Conservation (phyloP, 2,888 invertebrate species). For the Elegia similella region DNA sequence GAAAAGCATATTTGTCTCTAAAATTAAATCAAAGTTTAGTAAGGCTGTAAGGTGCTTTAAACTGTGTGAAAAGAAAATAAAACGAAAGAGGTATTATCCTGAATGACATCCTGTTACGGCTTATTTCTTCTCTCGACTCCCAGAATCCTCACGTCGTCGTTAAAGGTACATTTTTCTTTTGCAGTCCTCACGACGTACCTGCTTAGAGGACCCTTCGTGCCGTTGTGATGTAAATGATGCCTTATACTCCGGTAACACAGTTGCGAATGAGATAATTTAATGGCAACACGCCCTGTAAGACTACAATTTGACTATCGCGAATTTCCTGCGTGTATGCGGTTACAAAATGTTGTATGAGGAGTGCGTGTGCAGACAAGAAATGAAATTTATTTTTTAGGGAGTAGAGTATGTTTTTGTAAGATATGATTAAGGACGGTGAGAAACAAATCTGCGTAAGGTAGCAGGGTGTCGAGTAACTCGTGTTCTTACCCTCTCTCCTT, state of each 20-base stretch:
- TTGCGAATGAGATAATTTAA: slow-evolving; percentile 77
- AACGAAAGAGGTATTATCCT: slow-evolving; percentile 74
- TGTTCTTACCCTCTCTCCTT: slow-evolving; percentile 81
- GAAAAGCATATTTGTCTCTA: background rate
- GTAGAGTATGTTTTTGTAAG: slow-evolving; percentile 60
- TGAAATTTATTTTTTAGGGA: slow-evolving; percentile 47
- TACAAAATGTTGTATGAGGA: slow-evolving; percentile 59
- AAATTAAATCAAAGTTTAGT: slow-evolving; percentile 12
- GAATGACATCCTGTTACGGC: slow-evolving; percentile 79
- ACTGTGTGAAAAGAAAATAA: slow-evolving; percentile 61
- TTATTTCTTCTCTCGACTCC: slow-evolving; percentile 75
- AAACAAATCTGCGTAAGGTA: slow-evolving; percentile 81
- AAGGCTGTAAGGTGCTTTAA: slow-evolving; percentile 37
- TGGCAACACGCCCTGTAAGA: slow-evolving; percentile 74
- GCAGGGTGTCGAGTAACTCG: slow-evolving; percentile 81
- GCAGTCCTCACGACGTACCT: slow-evolving; percentile 73
- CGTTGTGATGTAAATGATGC: slow-evolving; percentile 65
- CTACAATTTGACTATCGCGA: slow-evolving; percentile 82
- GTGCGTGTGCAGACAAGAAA: slow-evolving; percentile 44
- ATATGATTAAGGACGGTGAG: slow-evolving; percentile 53
- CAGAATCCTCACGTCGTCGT: slow-evolving; percentile 76
- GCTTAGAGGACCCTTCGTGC: slow-evolving; percentile 64
- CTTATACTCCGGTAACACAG: slow-evolving; percentile 72
- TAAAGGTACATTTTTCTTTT: slow-evolving; percentile 81
- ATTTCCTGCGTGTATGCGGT: slow-evolving; percentile 68